Conservation (phyloP, 2,113 vertebrate genomes). For the Ictalurus furcatus region DNA sequence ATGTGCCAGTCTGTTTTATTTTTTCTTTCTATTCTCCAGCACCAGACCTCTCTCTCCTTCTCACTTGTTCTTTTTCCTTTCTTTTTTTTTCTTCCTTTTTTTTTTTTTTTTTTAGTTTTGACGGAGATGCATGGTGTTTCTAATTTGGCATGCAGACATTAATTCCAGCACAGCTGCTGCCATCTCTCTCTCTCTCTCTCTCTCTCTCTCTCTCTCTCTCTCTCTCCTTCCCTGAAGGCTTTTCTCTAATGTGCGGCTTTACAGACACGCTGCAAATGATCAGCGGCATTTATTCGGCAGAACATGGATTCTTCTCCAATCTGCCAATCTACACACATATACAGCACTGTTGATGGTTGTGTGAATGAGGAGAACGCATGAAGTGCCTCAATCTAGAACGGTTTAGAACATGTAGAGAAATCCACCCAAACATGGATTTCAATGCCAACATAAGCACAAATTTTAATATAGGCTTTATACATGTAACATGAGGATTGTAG, state of each 20-base stretch:
- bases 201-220: conserved; percentile 60
- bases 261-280: conserved; percentile 89
- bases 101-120: conserved; percentile 65
- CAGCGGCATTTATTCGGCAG: conserved; percentile 94
- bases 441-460: conserved; percentile 39
- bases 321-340: conserved; percentile 76
- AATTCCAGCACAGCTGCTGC: conserved; percentile 91
- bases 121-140: conserved; percentile 84
- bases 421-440: neutral
- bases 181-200: conserved; percentile 71
- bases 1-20: conserved; percentile 40
- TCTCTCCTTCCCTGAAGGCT: conserved; percentile 79
- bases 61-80: conserved; percentile 38
- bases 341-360: conserved; percentile 69
- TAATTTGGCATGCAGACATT: conserved; percentile 88
- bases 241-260: conserved; percentile 84
- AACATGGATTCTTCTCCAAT: conserved; percentile 83
- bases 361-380: conserved; percentile 14
- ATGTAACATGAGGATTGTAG: neutral
- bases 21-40: conserved; percentile 38
- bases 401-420: neutral
- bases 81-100: conserved; percentile 16
- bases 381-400: neutral
- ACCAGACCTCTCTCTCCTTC: conserved; percentile 28
- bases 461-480: neutral